Evolutionary conservation across 2,113 vertebrate species (phyloP).

Genomic region (Mastomys coucha): DNA sequence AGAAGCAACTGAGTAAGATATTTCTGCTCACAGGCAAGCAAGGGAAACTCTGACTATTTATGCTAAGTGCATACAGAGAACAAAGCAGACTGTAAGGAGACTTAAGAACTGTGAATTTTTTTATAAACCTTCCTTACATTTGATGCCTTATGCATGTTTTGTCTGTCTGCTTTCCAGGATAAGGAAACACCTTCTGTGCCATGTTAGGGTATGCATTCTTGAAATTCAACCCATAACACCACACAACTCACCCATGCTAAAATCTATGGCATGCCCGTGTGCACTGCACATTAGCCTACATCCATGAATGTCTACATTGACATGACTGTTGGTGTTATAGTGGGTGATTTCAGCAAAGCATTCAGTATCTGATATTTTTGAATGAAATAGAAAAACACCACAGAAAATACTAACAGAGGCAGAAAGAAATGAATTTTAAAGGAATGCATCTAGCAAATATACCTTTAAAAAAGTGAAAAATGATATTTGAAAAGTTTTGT

Average conservation of each 20-base stretch:
- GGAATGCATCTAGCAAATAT: not conserved
- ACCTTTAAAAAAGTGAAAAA: not conserved
- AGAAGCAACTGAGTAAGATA: not conserved
- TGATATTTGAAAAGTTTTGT: not conserved
- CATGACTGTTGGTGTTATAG: not conserved
- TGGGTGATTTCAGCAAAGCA: not conserved
- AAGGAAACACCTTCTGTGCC: not conserved
- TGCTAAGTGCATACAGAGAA: not conserved
- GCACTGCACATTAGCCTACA: not conserved
- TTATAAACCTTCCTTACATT: not conserved
- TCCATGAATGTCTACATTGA: not conserved
- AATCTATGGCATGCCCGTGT: not conserved
- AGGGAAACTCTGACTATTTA: not conserved
- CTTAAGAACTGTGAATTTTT: not conserved
- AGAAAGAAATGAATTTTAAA: not conserved
- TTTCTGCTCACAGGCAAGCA: not conserved
- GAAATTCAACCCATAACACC: not conserved
- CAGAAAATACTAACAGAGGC: not conserved
- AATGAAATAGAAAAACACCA: conserved; percentile 7
- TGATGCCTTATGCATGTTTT: not conserved
- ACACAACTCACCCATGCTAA: conserved; percentile 3
- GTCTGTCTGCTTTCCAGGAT: not conserved
- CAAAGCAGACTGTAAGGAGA: not conserved
- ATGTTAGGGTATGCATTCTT: not conserved
- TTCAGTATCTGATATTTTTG: not conserved